Percentiles rank a stretch among this genome's conserved stretches.
Evolutionary conservation across 92 coral and sea anemone species (phyloP).

Genomic region (Epizoanthus ramosus): DNA sequence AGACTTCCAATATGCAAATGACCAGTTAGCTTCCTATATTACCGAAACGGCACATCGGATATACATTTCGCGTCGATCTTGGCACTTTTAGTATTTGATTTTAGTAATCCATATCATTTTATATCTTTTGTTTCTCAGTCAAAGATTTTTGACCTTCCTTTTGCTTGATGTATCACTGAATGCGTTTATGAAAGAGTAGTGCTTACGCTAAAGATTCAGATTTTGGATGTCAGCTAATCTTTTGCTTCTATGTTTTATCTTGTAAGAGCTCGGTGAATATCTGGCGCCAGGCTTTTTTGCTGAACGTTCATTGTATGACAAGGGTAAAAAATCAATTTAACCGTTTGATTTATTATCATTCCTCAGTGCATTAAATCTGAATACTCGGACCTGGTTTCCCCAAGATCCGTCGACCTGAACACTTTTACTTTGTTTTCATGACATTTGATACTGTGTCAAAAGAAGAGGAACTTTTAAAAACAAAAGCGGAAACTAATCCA

Average conservation of each 20-base stretch:
- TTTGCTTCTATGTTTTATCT: neutral
- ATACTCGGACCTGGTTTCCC: neutral
- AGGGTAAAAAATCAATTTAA: slow-evolving; percentile 16
- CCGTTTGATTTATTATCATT: slow-evolving; percentile 22
- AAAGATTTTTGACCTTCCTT: no score
- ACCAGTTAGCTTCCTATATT: slow-evolving; percentile 17
- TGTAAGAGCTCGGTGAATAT: neutral
- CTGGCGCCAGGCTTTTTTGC: neutral
- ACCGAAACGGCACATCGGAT: slow-evolving; percentile 13
- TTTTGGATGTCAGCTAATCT: neutral
- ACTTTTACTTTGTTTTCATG: slow-evolving; percentile 24
- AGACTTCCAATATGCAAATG: slow-evolving; percentile 34
- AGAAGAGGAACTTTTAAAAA: slow-evolving; percentile 32
- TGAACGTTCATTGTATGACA: slow-evolving; percentile 1
- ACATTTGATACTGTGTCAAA: slow-evolving; percentile 36
- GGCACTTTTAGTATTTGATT: neutral
- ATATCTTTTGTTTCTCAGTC: neutral
- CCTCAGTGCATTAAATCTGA: neutral
- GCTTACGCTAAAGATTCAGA: no score
- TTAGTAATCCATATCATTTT: neutral
- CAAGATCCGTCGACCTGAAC: neutral
- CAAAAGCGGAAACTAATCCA: slow-evolving; percentile 19
- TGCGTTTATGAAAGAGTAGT: no score
- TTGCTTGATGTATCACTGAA: no score
- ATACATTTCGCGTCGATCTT: slow-evolving; percentile 3